These are phyloP conservation scores for Liopterus haemorrhoidalis DNA, from an alignment of 2,888 invertebrate genomes.

Conservation along the genomic window DNA sequence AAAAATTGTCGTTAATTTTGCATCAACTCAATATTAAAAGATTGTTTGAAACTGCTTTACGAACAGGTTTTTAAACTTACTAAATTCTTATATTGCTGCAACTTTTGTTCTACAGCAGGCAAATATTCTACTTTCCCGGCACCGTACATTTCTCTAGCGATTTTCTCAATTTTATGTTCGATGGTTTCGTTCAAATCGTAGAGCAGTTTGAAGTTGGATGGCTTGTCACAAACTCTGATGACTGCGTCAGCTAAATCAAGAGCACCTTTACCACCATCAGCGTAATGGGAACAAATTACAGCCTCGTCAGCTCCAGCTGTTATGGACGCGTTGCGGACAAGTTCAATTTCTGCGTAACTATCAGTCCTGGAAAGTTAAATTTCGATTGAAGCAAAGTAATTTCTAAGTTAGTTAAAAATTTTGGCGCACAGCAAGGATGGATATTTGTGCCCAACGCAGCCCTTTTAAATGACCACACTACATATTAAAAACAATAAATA, in stretches of 20 bases:
- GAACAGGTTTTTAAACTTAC: constrained; percentile 52
- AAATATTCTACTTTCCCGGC: constrained; percentile 79
- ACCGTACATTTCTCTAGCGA: constrained; percentile 93
- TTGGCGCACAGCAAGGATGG: no score
- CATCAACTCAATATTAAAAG: not conserved
- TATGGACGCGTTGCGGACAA: constrained; percentile 66
- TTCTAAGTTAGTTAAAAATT: no score
- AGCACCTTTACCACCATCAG: constrained; percentile 84
- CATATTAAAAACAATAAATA: no score
- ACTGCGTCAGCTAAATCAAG: constrained; percentile 80
- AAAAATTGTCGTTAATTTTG: no score
- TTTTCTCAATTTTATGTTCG: constrained; percentile 78
- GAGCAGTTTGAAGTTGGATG: constrained; percentile 60
- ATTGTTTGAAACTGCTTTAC: not conserved
- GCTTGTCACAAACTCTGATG: constrained; percentile 64
- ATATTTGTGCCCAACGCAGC: no score
- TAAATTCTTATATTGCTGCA: constrained; percentile 67
- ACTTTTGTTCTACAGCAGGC: constrained; percentile 62
- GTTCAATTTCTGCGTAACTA: constrained; percentile 71
- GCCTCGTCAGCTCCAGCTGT: constrained; percentile 82
- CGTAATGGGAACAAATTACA: constrained; percentile 85
- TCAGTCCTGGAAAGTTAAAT: constrained; percentile 64
- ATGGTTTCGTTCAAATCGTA: constrained; percentile 67
- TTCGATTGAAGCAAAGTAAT: constrained; percentile 10
- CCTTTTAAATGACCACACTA: no score